phyloP scores from a whole-genome alignment of 2,888 invertebrate species.

The Xestia sexstrigata region DNA sequence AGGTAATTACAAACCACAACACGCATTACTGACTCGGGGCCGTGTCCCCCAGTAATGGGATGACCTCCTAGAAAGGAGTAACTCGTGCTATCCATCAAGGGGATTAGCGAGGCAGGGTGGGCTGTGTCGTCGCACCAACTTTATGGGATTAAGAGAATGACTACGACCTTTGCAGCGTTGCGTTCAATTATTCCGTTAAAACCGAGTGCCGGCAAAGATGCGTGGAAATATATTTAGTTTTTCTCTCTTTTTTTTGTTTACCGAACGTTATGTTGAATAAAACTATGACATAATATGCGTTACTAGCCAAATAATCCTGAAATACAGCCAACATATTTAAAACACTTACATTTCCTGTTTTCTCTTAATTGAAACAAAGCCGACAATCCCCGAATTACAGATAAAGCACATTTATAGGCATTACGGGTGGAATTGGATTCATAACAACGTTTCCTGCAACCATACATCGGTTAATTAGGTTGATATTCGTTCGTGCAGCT shows the following conservation, averaged over 20 bases:
- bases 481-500: constrained; percentile 40
- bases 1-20: constrained; percentile 60
- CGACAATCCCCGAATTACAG: background rate
- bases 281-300: background rate
- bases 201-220: constrained; percentile 55
- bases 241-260: constrained; percentile 10
- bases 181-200: constrained; percentile 74
- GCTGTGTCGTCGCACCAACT: constrained; percentile 71
- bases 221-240: constrained; percentile 33
- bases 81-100: constrained; percentile 74
- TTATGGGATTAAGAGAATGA: constrained; percentile 75
- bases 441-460: constrained; percentile 31
- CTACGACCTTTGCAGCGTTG: constrained; percentile 68
- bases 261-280: background rate
- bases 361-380: background rate
- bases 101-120: constrained; percentile 72
- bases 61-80: constrained; percentile 63
- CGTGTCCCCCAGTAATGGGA: constrained; percentile 63
- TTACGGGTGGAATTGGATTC: constrained; percentile 19
- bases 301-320: background rate
- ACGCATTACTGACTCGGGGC: constrained; percentile 47
- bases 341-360: background rate
- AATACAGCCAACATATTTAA: background rate
- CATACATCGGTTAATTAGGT: constrained; percentile 54
- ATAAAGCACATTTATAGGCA: background rate